Conservation (phyloP, 2,797 vertebrate genomes). For the Sylvilagus floridanus region DNA sequence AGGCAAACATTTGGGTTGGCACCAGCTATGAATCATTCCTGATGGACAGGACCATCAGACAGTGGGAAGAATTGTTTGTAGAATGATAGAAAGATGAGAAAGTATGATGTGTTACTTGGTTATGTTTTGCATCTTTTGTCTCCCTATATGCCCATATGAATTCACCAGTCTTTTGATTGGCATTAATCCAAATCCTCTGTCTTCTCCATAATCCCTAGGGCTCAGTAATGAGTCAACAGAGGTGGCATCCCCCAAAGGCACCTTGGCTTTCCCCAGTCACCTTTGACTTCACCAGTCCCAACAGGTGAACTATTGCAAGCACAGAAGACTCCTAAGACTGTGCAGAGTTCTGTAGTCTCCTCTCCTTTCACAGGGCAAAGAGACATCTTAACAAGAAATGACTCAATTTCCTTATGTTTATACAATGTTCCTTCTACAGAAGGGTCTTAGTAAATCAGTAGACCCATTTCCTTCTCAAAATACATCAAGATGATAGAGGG, state of each 20-base stretch:
- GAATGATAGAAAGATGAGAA: background rate
- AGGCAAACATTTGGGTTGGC: constrained; percentile 74
- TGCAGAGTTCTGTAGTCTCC: background rate
- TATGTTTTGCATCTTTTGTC: background rate
- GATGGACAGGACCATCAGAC: background rate
- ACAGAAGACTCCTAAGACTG: background rate
- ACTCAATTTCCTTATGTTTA: background rate
- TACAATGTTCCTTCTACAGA: background rate
- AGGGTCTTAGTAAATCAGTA: background rate
- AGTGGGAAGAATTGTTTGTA: background rate
- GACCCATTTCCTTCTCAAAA: background rate
- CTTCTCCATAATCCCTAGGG: background rate
- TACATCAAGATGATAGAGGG: background rate
- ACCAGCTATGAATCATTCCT: constrained; percentile 22
- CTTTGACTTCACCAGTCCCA: background rate
- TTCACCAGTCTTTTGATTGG: background rate
- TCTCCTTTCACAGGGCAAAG: too few relatives aligned
- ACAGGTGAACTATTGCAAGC: background rate
- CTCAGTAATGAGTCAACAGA: background rate
- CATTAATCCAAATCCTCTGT: background rate
- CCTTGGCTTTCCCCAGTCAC: background rate
- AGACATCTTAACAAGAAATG: background rate
- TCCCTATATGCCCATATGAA: background rate
- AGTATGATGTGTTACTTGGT: background rate
- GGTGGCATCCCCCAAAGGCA: background rate